Conservation (phyloP, 1,140 invertebrate species). For the Hestina assimilis region DNA sequence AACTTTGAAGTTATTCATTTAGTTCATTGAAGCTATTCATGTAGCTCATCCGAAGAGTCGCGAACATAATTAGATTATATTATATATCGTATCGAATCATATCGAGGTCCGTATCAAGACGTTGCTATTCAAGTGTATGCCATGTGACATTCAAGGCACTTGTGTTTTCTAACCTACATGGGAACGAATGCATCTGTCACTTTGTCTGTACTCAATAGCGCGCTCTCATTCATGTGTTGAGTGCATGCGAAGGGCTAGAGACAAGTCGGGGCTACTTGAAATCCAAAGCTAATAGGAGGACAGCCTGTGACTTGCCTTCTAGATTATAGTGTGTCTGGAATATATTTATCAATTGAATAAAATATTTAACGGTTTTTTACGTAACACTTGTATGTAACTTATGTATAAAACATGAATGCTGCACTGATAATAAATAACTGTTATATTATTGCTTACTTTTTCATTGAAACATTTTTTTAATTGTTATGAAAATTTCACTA, state of each 20-base stretch:
- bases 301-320: constrained; percentile 41
- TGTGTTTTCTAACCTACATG: constrained; percentile 45
- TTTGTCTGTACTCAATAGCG: constrained; percentile 38
- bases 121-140: constrained; percentile 50
- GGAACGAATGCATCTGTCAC: constrained; percentile 59
- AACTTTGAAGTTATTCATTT: too few relatives aligned
- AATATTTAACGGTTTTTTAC: constrained; percentile 20
- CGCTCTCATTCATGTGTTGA: constrained; percentile 56
- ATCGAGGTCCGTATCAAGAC: constrained; percentile 39
- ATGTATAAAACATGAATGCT: background rate
- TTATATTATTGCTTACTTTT: too few relatives aligned
- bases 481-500: too few relatives aligned
- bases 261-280: constrained; percentile 44
- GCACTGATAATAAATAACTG: too few relatives aligned
- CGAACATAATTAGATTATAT: too few relatives aligned
- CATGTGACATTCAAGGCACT: constrained; percentile 46
- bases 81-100: constrained; percentile 29
- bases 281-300: constrained; percentile 49
- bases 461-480: too few relatives aligned
- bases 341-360: constrained; percentile 35
- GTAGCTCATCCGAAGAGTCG: too few relatives aligned
- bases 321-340: constrained; percentile 37
- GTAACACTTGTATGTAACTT: constrained; percentile 9
- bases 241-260: constrained; percentile 36
- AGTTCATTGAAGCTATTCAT: too few relatives aligned